These are phyloP conservation scores for Drosophila melanocephala DNA, from an alignment of 2,888 invertebrate genomes.

Conservation along the genomic window DNA sequence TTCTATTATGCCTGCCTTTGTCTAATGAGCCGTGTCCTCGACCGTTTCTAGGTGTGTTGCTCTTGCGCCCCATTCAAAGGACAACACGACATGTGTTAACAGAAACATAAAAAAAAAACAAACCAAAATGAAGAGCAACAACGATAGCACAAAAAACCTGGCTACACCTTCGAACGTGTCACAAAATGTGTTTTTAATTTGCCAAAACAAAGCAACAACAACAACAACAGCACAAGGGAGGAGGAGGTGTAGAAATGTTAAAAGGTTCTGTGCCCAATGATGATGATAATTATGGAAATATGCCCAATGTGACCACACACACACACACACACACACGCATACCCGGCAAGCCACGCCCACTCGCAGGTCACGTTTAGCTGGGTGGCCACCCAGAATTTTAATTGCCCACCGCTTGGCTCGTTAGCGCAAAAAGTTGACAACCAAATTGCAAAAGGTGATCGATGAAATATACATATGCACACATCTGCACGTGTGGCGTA, in stretches of 20 bases:
- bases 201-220: constrained; percentile 24
- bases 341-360: constrained; percentile 40
- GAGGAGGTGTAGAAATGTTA: constrained; percentile 72
- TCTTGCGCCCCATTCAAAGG: constrained; percentile 16
- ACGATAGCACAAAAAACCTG: constrained; percentile 1
- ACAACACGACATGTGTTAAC: constrained; percentile 62
- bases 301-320: constrained; percentile 42
- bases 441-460: constrained; percentile 74
- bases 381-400: constrained; percentile 43
- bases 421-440: constrained; percentile 59
- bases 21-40: constrained; percentile 69
- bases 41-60: constrained; percentile 36
- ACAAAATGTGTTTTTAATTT: constrained; percentile 77
- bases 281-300: constrained; percentile 60
- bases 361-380: constrained; percentile 21
- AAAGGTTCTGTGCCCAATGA: constrained; percentile 55
- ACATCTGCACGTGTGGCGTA: not conserved
- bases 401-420: constrained; percentile 68
- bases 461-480: constrained; percentile 18
- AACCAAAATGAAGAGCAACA: constrained; percentile 18
- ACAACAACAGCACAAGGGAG: constrained; percentile 27
- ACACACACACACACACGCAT: constrained; percentile 33
- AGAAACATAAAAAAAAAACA: constrained; percentile 9
- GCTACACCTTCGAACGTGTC: constrained; percentile 52
- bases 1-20: constrained; percentile 31